Evolutionary conservation across 2,797 vertebrate species (phyloP).

Genomic region (Gambelia wislizenii): DNA sequence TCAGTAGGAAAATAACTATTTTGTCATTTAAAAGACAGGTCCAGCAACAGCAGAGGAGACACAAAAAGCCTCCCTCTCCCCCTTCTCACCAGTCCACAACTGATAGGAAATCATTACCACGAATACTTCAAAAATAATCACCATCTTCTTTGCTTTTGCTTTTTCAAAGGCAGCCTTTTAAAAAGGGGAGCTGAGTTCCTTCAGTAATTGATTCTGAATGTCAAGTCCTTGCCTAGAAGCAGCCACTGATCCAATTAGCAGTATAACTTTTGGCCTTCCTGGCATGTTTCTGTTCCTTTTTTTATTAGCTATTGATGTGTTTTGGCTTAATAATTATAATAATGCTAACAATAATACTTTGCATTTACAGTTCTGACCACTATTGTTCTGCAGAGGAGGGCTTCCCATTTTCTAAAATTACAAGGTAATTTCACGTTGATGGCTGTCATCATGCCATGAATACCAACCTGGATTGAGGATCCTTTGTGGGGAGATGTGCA

Average conservation of each 20-base stretch:
- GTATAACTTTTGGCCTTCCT: constrained; percentile 36
- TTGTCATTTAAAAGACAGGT: constrained; percentile 35
- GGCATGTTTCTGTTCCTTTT: constrained; percentile 9
- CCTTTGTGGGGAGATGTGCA: neutral
- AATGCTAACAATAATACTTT: neutral
- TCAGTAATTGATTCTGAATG: constrained; percentile 54
- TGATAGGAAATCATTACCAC: constrained; percentile 49
- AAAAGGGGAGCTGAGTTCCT: constrained; percentile 46
- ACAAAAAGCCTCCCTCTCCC: constrained; percentile 14
- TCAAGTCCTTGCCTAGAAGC: constrained; percentile 49
- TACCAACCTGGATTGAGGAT: neutral
- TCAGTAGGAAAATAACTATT: constrained; percentile 3
- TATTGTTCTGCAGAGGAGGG: accelerated
- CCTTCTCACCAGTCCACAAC: neutral
- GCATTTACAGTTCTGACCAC: neutral
- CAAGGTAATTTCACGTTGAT: neutral
- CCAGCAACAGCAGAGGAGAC: constrained; percentile 38
- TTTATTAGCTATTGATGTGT: constrained; percentile 33
- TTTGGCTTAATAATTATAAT: neutral
- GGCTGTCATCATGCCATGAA: neutral
- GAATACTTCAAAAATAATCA: constrained; percentile 55
- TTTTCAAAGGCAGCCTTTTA: constrained; percentile 48
- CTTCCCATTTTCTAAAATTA: constrained; percentile 23
- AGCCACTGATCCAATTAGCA: constrained; percentile 45
- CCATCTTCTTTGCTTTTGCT: neutral